These are phyloP conservation scores for Gymnocheta viridis DNA, from an alignment of 2,888 invertebrate genomes.

Conservation along the genomic window DNA sequence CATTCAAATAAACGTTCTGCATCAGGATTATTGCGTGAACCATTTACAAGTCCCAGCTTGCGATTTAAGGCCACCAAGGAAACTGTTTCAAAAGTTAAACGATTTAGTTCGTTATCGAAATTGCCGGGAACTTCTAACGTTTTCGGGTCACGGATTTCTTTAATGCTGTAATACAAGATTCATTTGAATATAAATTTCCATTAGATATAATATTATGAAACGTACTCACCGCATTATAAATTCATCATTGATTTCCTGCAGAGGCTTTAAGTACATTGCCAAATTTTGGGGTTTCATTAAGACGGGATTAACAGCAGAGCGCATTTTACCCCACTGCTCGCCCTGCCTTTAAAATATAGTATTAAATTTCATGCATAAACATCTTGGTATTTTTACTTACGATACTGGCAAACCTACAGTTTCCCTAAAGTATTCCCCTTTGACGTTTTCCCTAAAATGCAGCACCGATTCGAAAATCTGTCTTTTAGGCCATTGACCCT, in stretches of 20 bases:
- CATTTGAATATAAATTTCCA: too few species aligned
- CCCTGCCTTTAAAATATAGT: conserved; percentile 82
- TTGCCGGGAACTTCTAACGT: conserved; percentile 80
- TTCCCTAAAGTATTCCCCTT: conserved; percentile 52
- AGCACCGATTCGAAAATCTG: conserved; percentile 77
- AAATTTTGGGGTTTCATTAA: conserved; percentile 85
- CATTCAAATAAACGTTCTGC: conserved; percentile 72
- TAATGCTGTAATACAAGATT: conserved; percentile 75
- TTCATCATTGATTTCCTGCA: conserved; percentile 82
- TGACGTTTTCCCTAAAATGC: conserved; percentile 74
- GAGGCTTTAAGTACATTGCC: conserved; percentile 80
- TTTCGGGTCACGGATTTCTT: conserved; percentile 73
- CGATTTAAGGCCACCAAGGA: conserved; percentile 80
- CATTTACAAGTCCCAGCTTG: conserved; percentile 75
- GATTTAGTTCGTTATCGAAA: conserved; percentile 83
- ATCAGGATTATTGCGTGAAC: conserved; percentile 73
- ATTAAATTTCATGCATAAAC: background rate
- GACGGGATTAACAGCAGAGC: conserved; percentile 86
- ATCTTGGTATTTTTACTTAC: conserved; percentile 57
- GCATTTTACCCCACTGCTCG: conserved; percentile 85
- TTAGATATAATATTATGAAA: background rate
- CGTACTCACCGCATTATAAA: conserved; percentile 71
- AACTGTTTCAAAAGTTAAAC: conserved; percentile 84
- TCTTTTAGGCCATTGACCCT: conserved; percentile 82
- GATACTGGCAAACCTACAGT: conserved; percentile 71